Percentiles rank a stretch among this genome's conserved stretches.
Evolutionary conservation across 2,113 vertebrate genomes (phyloP).

Genomic region (Hydrolagus affinis): DNA sequence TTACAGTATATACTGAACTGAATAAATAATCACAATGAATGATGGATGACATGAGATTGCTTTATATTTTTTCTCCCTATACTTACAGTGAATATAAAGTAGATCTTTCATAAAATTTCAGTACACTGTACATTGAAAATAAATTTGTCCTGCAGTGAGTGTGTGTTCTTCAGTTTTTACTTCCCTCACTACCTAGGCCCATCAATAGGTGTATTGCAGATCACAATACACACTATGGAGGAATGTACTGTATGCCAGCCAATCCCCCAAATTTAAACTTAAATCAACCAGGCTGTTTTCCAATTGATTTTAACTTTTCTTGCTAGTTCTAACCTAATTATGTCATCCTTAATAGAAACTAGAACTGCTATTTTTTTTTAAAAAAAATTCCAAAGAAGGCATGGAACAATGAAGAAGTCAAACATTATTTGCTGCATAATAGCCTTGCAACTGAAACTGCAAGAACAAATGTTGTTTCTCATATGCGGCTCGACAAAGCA

Average conservation of each 20-base stretch:
- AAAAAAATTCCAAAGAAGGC: not conserved
- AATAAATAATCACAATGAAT: constrained; percentile 2
- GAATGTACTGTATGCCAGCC: not conserved
- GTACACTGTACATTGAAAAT: not conserved
- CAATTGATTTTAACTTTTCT: not conserved
- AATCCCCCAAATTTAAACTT: not conserved
- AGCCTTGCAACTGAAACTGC: not conserved
- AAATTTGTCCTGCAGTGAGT: not conserved
- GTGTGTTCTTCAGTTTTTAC: not conserved
- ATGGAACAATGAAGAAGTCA: not conserved
- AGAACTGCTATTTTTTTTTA: not conserved
- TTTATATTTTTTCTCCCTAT: not conserved
- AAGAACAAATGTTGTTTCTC: not conserved
- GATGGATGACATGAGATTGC: not conserved
- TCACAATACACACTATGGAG: not conserved
- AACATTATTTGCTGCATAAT: not conserved
- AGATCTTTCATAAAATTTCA: not conserved
- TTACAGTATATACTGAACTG: not conserved
- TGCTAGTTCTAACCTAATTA: not conserved
- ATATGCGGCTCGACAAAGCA: not conserved
- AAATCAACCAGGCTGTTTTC: not conserved
- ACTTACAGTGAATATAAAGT: not conserved
- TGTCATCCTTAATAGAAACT: not conserved
- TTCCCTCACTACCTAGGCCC: not conserved
- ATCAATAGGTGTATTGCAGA: not conserved